These are phyloP conservation scores for Eupeodes luniger DNA, from an alignment of 2,888 invertebrate genomes.

Conservation along the genomic window DNA sequence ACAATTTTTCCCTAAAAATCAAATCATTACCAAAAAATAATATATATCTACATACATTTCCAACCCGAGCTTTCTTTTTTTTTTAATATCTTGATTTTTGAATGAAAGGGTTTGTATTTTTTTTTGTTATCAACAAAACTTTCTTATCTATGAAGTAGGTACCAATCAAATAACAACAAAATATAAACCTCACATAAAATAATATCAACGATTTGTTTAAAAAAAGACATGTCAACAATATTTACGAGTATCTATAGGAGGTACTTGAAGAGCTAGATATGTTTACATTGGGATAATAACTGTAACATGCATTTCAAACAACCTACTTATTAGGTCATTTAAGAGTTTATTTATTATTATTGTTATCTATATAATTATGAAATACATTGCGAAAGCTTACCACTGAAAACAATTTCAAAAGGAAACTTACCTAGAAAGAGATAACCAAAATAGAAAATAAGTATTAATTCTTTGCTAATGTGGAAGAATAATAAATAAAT, in stretches of 20 bases:
- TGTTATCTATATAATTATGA: conserved; percentile 20
- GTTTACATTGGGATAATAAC: conserved; percentile 50
- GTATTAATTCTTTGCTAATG: background rate
- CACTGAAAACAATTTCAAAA: background rate
- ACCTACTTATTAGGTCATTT: conserved; percentile 39
- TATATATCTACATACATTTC: no score
- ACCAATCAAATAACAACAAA: conserved; percentile 13
- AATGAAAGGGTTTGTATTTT: background rate
- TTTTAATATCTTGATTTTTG: background rate
- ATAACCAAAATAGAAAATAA: background rate
- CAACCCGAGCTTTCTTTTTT: background rate
- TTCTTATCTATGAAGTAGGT: conserved; percentile 42
- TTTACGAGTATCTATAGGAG: background rate
- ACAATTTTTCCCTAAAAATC: background rate
- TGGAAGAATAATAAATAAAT: no score
- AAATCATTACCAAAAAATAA: background rate
- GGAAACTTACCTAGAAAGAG: conserved; percentile 53
- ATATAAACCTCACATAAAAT: conserved; percentile 17
- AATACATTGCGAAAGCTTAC: conserved; percentile 31
- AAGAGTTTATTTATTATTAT: conserved; percentile 28
- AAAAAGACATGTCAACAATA: conserved; percentile 11
- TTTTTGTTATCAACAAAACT: conserved; percentile 8
- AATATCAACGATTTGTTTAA: background rate
- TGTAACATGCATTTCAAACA: conserved; percentile 20
- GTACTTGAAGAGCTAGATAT: conserved; percentile 40